A percentile compares a stretch with the other conserved stretches of the same genome.
Conservation (phyloP, 2,113 vertebrate species). For the Caretta caretta region DNA sequence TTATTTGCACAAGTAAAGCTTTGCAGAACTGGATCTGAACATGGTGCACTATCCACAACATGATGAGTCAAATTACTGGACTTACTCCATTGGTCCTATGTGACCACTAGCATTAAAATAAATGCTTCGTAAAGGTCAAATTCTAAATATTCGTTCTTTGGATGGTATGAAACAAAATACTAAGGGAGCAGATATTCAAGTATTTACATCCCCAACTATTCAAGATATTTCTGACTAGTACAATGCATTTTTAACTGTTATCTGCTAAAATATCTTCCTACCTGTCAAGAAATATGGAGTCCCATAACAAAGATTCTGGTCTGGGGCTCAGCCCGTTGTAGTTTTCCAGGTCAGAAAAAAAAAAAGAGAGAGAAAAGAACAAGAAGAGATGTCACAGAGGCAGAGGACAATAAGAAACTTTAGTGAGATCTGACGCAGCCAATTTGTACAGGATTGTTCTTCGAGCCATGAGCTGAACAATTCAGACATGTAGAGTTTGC, state of each 20-base stretch:
- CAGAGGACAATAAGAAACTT: background rate
- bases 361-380: background rate
- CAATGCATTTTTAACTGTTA: background rate
- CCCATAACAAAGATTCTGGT: background rate
- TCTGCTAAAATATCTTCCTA: background rate
- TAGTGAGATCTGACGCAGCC: slow-evolving; percentile 18
- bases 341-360: background rate
- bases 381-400: background rate
- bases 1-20: background rate
- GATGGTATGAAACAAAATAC: background rate
- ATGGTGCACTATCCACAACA: background rate
- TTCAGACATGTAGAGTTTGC: background rate
- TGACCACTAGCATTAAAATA: background rate
- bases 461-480: slow-evolving; percentile 24
- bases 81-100: background rate
- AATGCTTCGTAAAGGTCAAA: background rate
- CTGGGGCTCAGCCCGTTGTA: background rate
- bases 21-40: background rate
- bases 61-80: fast-evolving
- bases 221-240: background rate
- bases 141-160: background rate
- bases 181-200: background rate
- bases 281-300: background rate
- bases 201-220: background rate
- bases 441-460: slow-evolving; percentile 38